Percentiles rank a stretch among this genome's conserved stretches.
phyloP scores from a whole-genome alignment of 2,113 vertebrate genomes.

The Corvus hawaiiensis region DNA sequence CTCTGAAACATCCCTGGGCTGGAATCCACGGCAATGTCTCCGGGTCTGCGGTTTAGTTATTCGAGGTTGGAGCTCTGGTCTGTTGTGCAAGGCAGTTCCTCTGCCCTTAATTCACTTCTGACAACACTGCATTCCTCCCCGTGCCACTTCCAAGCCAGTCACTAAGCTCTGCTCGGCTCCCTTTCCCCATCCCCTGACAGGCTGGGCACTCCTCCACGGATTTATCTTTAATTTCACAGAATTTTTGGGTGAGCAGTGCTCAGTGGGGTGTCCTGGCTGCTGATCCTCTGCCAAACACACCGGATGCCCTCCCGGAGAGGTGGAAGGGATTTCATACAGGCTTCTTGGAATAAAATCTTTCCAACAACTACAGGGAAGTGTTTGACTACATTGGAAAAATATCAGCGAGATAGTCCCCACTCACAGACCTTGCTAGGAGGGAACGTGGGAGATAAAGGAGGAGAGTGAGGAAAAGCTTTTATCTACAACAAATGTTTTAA shows the following conservation, averaged over 20 bases:
- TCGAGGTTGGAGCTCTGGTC: background rate
- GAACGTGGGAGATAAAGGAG: background rate
- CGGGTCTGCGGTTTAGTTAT: background rate
- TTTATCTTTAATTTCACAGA: background rate
- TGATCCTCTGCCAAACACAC: background rate
- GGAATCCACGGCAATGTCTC: background rate
- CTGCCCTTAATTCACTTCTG: constrained; percentile 26
- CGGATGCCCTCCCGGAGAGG: fast-evolving
- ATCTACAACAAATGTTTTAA: background rate
- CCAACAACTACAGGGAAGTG: background rate
- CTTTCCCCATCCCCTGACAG: background rate
- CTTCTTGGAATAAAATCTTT: background rate
- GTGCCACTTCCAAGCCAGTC: background rate
- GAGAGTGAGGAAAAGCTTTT: constrained; percentile 23
- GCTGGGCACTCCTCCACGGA: background rate
- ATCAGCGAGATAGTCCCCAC: background rate
- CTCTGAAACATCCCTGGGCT: background rate
- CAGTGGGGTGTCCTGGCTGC: background rate
- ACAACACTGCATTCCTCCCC: background rate
- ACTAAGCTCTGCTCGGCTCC: background rate
- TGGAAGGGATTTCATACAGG: background rate
- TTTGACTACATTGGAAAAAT: background rate
- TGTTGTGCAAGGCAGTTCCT: constrained; percentile 32
- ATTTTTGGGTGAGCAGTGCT: background rate
- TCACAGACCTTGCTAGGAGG: background rate